Conservation (phyloP, 1,140 invertebrate species). For the Atta cephalotes region DNA sequence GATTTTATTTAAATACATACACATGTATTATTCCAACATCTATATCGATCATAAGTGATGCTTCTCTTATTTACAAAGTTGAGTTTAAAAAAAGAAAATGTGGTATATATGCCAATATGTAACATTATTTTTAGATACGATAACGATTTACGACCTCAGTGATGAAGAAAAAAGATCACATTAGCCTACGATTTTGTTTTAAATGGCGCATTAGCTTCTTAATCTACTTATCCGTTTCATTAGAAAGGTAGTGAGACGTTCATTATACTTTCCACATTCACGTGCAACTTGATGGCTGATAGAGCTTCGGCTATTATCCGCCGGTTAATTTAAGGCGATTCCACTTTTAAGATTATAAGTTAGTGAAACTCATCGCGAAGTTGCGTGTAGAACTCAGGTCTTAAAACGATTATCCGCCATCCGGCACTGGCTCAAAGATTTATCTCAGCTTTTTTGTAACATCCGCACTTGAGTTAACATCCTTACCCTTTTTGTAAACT, state of each 20-base stretch:
- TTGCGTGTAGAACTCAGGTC: conserved; percentile 38
- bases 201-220: conserved; percentile 32
- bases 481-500: conserved; percentile 9
- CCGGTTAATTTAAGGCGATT: conserved; percentile 53
- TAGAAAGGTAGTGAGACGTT: conserved; percentile 56
- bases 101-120: too few relatives aligned
- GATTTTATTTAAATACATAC: too few relatives aligned
- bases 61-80: too few relatives aligned
- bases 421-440: conserved; percentile 26
- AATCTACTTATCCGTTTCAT: conserved; percentile 58
- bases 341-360: conserved; percentile 55
- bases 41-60: too few relatives aligned
- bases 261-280: conserved; percentile 45
- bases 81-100: too few relatives aligned
- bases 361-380: conserved; percentile 43
- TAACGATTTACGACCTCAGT: neutral
- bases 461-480: conserved; percentile 27
- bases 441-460: conserved; percentile 17
- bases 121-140: conserved; percentile 1
- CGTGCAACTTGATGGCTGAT: conserved; percentile 32
- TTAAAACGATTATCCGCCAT: conserved; percentile 43
- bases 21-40: too few relatives aligned
- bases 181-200: neutral
- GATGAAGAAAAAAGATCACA: neutral
- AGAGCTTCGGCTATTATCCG: conserved; percentile 24